Conservation (phyloP, 2,888 invertebrate species). For the Chrysolina americana region DNA sequence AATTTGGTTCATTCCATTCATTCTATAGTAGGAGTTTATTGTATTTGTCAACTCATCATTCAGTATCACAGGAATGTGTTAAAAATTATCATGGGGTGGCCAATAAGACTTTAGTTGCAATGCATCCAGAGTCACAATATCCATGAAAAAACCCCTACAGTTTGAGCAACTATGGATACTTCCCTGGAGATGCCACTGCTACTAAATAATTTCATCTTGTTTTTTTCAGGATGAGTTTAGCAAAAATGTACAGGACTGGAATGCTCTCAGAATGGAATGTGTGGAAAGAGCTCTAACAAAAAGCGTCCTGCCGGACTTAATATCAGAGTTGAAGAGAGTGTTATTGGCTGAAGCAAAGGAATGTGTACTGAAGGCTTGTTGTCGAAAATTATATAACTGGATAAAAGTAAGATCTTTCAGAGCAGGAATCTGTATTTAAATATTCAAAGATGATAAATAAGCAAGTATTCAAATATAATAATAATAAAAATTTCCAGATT, state of each 20-base stretch:
- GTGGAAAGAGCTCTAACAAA: constrained; percentile 90
- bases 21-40: no score
- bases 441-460: not conserved
- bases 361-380: constrained; percentile 86
- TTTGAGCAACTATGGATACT: no score
- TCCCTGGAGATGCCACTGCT: no score
- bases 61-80: no score
- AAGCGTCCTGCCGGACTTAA: constrained; percentile 91
- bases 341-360: constrained; percentile 91
- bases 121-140: no score
- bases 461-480: no score
- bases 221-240: constrained; percentile 87
- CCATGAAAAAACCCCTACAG: no score
- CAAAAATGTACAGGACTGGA: constrained; percentile 96
- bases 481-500: constrained; percentile 70
- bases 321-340: constrained; percentile 86
- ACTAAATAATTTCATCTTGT: no score
- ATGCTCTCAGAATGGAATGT: constrained; percentile 88
- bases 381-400: constrained; percentile 91
- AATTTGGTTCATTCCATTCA: no score
- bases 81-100: no score
- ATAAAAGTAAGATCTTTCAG: constrained; percentile 74
- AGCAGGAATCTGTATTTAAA: not conserved
- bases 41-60: no score
- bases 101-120: no score